These are phyloP conservation scores for Pangasianodon hypophthalmus DNA, from an alignment of 2,113 vertebrate species.

Conservation along the genomic window DNA sequence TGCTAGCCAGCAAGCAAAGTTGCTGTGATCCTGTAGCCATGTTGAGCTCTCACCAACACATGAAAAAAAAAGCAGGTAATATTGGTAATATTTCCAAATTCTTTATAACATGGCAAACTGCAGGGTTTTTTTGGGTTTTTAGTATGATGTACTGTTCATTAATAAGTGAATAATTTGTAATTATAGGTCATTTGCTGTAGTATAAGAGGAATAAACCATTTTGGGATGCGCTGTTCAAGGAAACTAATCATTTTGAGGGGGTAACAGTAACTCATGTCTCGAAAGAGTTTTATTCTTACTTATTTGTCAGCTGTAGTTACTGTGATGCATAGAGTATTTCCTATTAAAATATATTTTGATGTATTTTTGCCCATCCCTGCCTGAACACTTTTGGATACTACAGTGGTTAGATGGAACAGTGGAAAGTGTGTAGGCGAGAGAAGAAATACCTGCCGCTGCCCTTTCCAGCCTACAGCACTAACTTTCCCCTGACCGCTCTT, in stretches of 20 bases:
- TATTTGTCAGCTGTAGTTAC: background rate
- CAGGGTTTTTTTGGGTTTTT: too few species aligned
- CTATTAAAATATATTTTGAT: background rate
- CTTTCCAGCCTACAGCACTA: background rate
- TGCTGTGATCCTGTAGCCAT: background rate
- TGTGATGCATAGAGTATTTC: background rate
- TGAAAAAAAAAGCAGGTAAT: background rate
- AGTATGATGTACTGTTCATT: background rate
- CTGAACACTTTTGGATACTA: background rate
- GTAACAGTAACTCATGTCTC: background rate
- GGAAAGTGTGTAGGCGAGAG: constrained; percentile 5
- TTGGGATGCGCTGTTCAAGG: background rate
- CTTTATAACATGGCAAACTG: background rate
- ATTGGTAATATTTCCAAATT: background rate
- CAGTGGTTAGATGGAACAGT: background rate
- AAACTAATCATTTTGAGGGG: background rate
- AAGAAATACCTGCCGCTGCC: background rate
- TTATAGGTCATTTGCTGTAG: background rate
- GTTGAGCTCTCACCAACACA: background rate
- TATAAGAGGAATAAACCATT: background rate
- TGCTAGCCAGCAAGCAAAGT: background rate
- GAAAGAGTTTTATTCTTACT: background rate
- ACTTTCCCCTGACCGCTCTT: background rate
- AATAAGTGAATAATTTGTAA: background rate
- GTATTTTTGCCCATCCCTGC: background rate